Base-by-base conservation (phyloP, 2,797 vertebrate genomes). In the Myiotriccus ornatus region DNA sequence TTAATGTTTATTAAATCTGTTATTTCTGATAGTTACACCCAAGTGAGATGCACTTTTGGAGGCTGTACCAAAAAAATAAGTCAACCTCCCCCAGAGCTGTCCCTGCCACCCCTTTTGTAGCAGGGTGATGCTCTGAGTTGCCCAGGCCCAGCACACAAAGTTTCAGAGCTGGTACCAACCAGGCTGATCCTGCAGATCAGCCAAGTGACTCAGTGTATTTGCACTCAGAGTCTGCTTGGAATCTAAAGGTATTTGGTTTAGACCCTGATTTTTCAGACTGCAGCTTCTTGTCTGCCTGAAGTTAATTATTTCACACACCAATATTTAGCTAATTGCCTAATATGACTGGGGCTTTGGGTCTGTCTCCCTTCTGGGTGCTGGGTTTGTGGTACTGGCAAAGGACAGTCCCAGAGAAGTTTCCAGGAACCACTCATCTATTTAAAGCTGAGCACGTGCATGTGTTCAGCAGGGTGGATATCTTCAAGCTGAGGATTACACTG, bases 401-500 rank as follows among this genome's bases (percentile, higher is more conserved):
- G 64, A 50, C 27, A 85, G 53, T 14, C 17, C 37, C 64, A 53
- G 62, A 83, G 41, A 81, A 64, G 27, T 90, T 96, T 84, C 89
- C 91, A 90, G 80, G 86, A 93, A 68, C 65, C 63, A 34, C 65
- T 83, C 41, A 39, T 74, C 76, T 91, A 49, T 87, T 92, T 94
- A 71, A 88, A 89, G 76, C 2, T 63, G 39, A 87, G 56, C 83
- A 93, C 14, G 3, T 92, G 87, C 49, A 52, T 12, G n/a, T 49
- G 30, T 80, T 84, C 43, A 65, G 37, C 75, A 41, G 64, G 34
- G 68, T 78, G 87, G 73, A 53, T 94, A 81, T 78, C 84, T 84
- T 91, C 93, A 93, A 78, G 27, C 65, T 62, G 73, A 75, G 79
- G 87, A 87, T 94, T 86, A 95, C 39, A 65, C 12, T 70, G 69